Evolutionary conservation across 2,888 invertebrate species (phyloP).

Genomic region (Hirudinaria manillensis): DNA sequence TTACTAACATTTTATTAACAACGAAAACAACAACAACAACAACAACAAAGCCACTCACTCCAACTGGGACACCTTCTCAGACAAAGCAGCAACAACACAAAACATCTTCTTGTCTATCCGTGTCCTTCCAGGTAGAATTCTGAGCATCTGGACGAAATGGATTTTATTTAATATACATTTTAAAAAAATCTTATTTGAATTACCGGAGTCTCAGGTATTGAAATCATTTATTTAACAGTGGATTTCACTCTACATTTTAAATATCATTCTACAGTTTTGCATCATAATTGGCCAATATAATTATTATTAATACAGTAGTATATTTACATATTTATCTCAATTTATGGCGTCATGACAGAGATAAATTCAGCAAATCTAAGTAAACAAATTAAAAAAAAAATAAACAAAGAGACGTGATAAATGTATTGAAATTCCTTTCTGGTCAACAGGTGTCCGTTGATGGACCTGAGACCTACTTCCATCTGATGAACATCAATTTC

Average conservation of each 20-base stretch:
- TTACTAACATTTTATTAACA: too few relatives aligned
- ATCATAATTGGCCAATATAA: too few relatives aligned
- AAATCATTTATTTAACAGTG: too few relatives aligned
- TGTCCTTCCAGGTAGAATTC: conserved; percentile 48
- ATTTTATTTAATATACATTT: not conserved
- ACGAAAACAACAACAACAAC: not conserved
- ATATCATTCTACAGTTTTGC: too few relatives aligned
- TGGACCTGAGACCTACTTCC: conserved; percentile 49
- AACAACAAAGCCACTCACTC: conserved; percentile 46
- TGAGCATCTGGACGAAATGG: conserved; percentile 44
- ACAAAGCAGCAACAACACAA: conserved; percentile 50
- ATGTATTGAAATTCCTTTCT: conserved; percentile 50
- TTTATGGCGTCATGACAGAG: too few relatives aligned
- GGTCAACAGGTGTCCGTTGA: conserved; percentile 50
- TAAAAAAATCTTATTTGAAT: not conserved
- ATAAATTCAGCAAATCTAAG: too few relatives aligned
- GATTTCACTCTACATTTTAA: too few relatives aligned
- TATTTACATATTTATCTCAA: too few relatives aligned
- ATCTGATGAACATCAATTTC: conserved; percentile 51
- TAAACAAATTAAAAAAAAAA: too few relatives aligned
- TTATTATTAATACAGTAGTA: too few relatives aligned
- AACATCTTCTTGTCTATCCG: conserved; percentile 51
- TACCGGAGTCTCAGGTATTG: too few relatives aligned
- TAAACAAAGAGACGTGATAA: conserved; percentile 46
- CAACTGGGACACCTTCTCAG: conserved; percentile 52